phyloP scores from a whole-genome alignment of 2,797 vertebrate genomes.

The Passerculus sandwichensis region DNA sequence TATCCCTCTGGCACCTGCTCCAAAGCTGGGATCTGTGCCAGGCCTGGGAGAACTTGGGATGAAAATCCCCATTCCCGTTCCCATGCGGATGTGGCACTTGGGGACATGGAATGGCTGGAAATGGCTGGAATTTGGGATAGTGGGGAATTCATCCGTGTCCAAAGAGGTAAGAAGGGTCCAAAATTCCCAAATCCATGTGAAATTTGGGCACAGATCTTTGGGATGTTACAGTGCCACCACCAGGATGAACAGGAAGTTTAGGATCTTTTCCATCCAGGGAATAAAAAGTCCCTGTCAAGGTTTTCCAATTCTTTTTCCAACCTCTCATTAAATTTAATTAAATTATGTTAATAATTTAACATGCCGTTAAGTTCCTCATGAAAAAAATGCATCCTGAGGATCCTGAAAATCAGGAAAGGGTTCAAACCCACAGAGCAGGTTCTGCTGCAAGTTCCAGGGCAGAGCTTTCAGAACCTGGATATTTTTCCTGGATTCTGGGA shows the following conservation, averaged over 20 bases:
- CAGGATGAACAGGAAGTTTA: background rate
- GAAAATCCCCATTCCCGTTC: background rate
- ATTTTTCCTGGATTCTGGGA: background rate
- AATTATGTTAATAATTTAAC: rapidly evolving
- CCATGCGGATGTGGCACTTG: background rate
- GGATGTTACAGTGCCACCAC: background rate
- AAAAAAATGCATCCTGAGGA: background rate
- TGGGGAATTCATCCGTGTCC: background rate
- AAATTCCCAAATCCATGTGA: background rate
- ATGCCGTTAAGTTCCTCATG: background rate
- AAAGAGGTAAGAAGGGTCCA: background rate
- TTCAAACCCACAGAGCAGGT: background rate
- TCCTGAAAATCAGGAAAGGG: background rate
- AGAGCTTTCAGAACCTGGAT: background rate
- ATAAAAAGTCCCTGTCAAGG: background rate
- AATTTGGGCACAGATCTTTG: too few species aligned
- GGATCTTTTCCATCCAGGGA: background rate
- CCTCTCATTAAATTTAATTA: background rate
- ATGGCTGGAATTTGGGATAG: background rate
- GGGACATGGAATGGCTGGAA: background rate
- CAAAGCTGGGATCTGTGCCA: background rate
- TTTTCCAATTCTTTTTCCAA: background rate
- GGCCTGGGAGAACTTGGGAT: background rate
- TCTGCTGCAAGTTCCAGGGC: background rate
- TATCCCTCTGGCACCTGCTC: background rate